Evolutionary conservation across 2,888 invertebrate genomes (phyloP), one percentile per base, ranked within the genome.

Genomic region (Diplolepis rosae): DNA sequence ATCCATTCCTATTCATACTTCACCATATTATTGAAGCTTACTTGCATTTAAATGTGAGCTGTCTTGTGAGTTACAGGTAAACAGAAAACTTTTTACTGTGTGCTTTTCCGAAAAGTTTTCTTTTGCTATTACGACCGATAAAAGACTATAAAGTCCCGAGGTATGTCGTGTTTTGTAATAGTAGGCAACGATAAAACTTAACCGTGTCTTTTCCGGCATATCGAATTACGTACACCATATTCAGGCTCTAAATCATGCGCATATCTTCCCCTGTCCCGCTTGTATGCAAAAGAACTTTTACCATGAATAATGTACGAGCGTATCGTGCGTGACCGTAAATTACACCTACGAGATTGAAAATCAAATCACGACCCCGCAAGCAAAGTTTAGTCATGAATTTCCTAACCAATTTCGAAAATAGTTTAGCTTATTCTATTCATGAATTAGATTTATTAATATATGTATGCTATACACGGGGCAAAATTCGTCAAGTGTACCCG

Each of bases 171-270:
- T 61, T 61, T 61, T 35, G 61, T 35, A 35, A 61, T 35, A 61
- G 61, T 61, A 24, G 61, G 39, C 61, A 61, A 61, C 61, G 61
- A 61, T 61, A 61, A 61, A 61, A 61, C 61, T 61, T 61, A 61
- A 61, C 61, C 39, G 61, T 35, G 39, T 61, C 61, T 35, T 61
- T 61, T 61, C 61, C 61, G 61, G 39, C 61, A 61, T 61, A 61
- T 35, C 35, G 35, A 61, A 61, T 61, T 61, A 61, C 61, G 61
- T 61, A 22, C 61, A 35, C 35, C 61, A 22, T 39, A 39, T 35
- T 61, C 61, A 39, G 61, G 61, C 61, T 35, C 39, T 61, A 61
- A 61, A 61, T 61, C 61, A 61, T 61, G 61, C 61, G 61, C 61
- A 61, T 61, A 61, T 61, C 61, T 61, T 35, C 35, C 35, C 61